Evolutionary conservation across 1,140 invertebrate species (phyloP).

Genomic region (Panulirus ornatus): DNA sequence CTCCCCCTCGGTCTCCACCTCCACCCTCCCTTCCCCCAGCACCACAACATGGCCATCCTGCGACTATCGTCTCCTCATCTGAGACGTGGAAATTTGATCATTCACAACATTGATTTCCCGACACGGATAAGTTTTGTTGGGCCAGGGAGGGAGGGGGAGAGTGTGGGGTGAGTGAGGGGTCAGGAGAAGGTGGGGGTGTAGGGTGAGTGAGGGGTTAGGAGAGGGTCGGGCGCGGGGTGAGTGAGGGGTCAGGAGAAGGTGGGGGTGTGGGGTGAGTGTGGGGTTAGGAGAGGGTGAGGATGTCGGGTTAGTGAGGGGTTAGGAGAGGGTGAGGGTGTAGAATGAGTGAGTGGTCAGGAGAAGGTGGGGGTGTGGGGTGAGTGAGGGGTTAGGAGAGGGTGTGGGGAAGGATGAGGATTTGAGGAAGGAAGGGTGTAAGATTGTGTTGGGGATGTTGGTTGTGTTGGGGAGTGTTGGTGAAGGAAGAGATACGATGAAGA

Average conservation of each 20-base stretch:
- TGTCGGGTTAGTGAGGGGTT: neutral
- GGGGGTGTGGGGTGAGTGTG: neutral
- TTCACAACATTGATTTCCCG: conserved; percentile 60
- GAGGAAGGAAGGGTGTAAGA: neutral
- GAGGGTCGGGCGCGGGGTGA: neutral
- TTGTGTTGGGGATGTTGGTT: neutral
- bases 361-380: neutral
- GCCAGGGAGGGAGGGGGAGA: neutral
- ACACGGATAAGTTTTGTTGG: conserved; percentile 31
- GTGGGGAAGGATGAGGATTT: too few relatives aligned
- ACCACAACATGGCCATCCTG: neutral
- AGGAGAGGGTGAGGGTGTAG: neutral
- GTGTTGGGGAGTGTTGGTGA: neutral
- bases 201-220: neutral
- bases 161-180: neutral
- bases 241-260: neutral
- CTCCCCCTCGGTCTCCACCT: neutral
- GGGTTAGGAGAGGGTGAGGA: neutral
- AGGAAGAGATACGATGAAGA: neutral
- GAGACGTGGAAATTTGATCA: conserved; percentile 48
- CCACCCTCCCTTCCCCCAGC: neutral
- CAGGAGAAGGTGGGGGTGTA: neutral
- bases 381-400: neutral
- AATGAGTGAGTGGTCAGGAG: neutral
- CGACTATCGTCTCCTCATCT: conserved; percentile 30